Percentiles rank a stretch among this genome's conserved stretches.
phyloP scores from a whole-genome alignment of 2,888 invertebrate species.

The Bellardia bayeri region DNA sequence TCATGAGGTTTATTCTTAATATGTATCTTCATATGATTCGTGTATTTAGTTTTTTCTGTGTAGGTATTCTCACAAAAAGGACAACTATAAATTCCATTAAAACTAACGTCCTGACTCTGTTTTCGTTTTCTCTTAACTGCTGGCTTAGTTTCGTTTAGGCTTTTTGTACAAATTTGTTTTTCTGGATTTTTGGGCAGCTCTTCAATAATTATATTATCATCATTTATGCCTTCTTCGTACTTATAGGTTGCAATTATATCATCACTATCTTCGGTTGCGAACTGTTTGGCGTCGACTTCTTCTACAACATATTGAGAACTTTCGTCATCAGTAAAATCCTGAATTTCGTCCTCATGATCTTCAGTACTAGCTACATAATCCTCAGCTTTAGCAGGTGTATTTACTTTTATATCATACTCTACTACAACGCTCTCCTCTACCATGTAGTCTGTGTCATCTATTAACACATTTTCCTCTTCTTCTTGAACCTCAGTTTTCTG shows the following conservation, averaged over 20 bases:
- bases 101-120: conserved; percentile 42
- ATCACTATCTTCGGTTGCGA: conserved; percentile 49
- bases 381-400: not conserved
- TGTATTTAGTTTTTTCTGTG: conserved; percentile 81
- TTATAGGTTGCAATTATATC: conserved; percentile 27
- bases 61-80: conserved; percentile 83
- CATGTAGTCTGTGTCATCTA: conserved; percentile 26
- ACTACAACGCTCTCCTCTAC: conserved; percentile 20
- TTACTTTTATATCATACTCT: conserved; percentile 4
- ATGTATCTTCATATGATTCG: conserved; percentile 83
- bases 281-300: conserved; percentile 54
- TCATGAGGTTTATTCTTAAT: conserved; percentile 81
- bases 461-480: not conserved
- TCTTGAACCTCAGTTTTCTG: conserved; percentile 24
- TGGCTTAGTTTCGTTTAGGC: not conserved
- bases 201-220: conserved; percentile 51
- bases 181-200: conserved; percentile 41
- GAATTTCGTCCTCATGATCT: conserved; percentile 35
- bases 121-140: conserved; percentile 55
- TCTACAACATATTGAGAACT: conserved; percentile 40
- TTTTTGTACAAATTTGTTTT: not conserved
- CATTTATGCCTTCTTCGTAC: conserved; percentile 10
- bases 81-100: conserved; percentile 78
- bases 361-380: conserved; percentile 10
- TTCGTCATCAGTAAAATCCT: conserved; percentile 35